phyloP scores from a whole-genome alignment of 2,797 vertebrate genomes.

The Sebastes trivittatus region DNA sequence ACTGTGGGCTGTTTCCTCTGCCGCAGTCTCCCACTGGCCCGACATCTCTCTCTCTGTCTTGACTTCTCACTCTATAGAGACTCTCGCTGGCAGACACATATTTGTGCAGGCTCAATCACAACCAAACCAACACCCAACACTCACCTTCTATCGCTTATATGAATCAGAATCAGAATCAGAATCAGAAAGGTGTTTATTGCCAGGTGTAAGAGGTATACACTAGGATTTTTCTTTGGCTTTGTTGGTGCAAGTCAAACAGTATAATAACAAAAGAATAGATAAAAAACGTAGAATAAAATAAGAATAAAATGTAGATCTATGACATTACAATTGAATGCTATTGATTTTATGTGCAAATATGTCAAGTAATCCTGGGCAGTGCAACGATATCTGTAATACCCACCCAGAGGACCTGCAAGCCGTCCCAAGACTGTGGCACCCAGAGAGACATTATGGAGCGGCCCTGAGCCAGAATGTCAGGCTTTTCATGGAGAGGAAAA shows the following conservation, averaged over 20 bases:
- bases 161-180: no score
- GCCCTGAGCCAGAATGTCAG: no score
- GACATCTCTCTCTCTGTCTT: conserved; percentile 17
- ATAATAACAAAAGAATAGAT: no score
- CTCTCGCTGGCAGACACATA: not conserved
- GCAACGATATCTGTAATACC: not conserved
- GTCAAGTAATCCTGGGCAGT: not conserved
- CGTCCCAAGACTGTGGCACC: no score
- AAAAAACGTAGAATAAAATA: no score
- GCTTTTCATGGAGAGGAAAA: no score
- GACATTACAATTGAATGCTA: not conserved
- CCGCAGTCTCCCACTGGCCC: conserved; percentile 2
- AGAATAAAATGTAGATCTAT: not conserved
- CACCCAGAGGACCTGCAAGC: no score
- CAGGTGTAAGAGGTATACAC: no score
- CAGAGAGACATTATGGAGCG: no score
- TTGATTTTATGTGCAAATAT: conserved; percentile 2
- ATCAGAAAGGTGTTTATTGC: no score
- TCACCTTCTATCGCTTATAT: not conserved
- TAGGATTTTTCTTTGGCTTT: no score
- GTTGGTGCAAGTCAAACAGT: no score
- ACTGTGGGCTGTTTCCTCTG: conserved; percentile 24
- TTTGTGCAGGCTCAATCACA: conserved; percentile 17
- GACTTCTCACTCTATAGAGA: conserved; percentile 4
- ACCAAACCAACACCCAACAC: not conserved